Evolutionary conservation across 2,888 invertebrate species (phyloP).

Genomic region (Melieria crassipennis): DNA sequence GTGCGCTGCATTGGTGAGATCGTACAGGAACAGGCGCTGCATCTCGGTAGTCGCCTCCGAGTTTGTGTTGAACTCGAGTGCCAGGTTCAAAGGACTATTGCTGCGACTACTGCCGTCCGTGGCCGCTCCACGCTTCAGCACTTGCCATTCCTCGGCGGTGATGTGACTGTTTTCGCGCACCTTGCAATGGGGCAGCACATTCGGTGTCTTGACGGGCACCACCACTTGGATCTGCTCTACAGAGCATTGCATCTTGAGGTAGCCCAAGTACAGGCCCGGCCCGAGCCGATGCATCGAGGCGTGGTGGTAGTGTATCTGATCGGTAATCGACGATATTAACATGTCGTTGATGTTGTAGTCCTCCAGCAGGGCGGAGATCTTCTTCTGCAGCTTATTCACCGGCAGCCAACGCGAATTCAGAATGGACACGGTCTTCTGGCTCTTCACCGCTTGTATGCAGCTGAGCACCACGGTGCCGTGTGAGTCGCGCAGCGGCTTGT

Average conservation of each 20-base stretch:
- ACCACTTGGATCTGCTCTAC: constrained; percentile 94
- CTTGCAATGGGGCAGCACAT: constrained; percentile 93
- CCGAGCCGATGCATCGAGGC: constrained; percentile 82
- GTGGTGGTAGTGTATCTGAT: constrained; percentile 75
- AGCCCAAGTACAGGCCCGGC: constrained; percentile 93
- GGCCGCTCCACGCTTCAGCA: constrained; percentile 72
- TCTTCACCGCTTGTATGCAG: constrained; percentile 76
- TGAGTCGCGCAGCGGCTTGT: constrained; percentile 87
- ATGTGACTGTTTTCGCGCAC: constrained; percentile 96
- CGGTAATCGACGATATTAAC: constrained; percentile 87
- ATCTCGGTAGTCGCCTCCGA: constrained; percentile 74
- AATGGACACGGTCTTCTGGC: constrained; percentile 85
- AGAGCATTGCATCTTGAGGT: constrained; percentile 95
- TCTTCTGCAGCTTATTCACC: constrained; percentile 83
- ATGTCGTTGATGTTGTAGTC: constrained; percentile 83
- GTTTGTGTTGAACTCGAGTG: constrained; percentile 61
- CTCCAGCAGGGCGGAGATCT: constrained; percentile 78
- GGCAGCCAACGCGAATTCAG: constrained; percentile 94
- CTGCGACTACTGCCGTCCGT: constrained; percentile 31
- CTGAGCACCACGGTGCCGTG: constrained; percentile 92
- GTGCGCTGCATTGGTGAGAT: constrained; percentile 78
- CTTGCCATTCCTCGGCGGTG: constrained; percentile 96
- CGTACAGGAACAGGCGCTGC: constrained; percentile 82
- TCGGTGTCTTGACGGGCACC: constrained; percentile 91
- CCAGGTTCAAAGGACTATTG: constrained; percentile 47